Conservation (phyloP, 1,140 invertebrate species). For the Lepidurus apus region DNA sequence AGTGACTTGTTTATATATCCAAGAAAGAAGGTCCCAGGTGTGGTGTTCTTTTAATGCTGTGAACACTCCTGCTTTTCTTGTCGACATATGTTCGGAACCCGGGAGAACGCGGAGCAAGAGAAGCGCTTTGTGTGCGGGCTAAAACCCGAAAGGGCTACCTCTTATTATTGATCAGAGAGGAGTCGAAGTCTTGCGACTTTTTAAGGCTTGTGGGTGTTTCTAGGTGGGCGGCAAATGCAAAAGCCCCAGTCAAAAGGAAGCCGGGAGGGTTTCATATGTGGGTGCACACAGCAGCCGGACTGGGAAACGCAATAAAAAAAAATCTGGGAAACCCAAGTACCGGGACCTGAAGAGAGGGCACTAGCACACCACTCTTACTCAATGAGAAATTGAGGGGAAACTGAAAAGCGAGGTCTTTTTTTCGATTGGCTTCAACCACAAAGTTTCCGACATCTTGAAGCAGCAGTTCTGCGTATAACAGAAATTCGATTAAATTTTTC, state of each 20-base stretch:
- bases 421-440: background rate
- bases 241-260: background rate
- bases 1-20: background rate
- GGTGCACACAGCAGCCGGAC: conserved; percentile 13
- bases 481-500: background rate
- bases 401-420: background rate
- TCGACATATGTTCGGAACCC: conserved; percentile 14
- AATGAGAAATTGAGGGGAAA: background rate
- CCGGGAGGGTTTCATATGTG: background rate
- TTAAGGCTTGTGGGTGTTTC: background rate
- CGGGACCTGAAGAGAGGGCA: background rate
- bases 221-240: background rate
- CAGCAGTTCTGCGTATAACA: background rate
- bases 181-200: conserved; percentile 18
- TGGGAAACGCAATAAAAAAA: background rate
- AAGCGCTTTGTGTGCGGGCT: conserved; percentile 3
- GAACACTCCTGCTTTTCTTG: background rate
- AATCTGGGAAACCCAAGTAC: background rate
- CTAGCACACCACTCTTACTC: background rate
- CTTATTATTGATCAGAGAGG: conserved; percentile 22
- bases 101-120: background rate
- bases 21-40: background rate
- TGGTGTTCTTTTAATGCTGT: background rate
- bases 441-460: background rate
- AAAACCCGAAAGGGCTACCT: conserved; percentile 17